phyloP scores from a whole-genome alignment of 2,113 vertebrate genomes.

The Bostrychus sinensis region DNA sequence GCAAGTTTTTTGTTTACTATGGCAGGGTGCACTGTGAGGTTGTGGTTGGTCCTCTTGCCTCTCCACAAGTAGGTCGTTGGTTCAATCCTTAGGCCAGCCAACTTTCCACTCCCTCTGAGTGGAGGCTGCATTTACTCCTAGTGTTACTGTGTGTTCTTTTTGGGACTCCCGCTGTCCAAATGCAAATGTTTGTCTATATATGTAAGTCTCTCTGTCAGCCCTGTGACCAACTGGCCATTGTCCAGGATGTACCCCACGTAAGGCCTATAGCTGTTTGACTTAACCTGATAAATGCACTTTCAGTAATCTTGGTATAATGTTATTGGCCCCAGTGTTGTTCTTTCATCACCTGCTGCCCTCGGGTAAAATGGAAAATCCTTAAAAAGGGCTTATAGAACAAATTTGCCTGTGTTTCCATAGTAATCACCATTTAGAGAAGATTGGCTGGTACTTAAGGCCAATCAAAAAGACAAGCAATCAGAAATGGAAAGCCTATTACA shows the following conservation, averaged over 20 bases:
- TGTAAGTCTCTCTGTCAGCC: too few relatives aligned
- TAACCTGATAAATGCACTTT: slow-evolving; percentile 57
- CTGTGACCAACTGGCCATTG: too few relatives aligned
- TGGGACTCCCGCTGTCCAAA: too few relatives aligned
- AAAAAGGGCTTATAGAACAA: slow-evolving; percentile 72
- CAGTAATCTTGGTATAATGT: slow-evolving; percentile 8
- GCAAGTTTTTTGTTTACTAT: slow-evolving; percentile 19
- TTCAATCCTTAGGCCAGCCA: too few relatives aligned
- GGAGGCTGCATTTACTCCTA: too few relatives aligned
- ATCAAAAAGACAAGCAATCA: slow-evolving; percentile 81
- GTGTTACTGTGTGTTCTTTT: too few relatives aligned
- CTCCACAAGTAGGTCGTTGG: too few relatives aligned
- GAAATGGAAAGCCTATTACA: slow-evolving; percentile 68
- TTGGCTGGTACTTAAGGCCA: slow-evolving; percentile 73
- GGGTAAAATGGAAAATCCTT: slow-evolving; percentile 67
- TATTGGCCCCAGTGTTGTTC: slow-evolving; percentile 31
- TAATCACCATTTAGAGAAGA: slow-evolving; percentile 77
- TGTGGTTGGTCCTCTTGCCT: too few relatives aligned
- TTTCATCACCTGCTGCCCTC: slow-evolving; percentile 49
- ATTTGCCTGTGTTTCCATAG: slow-evolving; percentile 84
- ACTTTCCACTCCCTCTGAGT: too few relatives aligned
- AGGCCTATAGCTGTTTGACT: slow-evolving; percentile 34
- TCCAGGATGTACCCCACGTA: too few relatives aligned
- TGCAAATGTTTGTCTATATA: too few relatives aligned
- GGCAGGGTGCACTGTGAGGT: neutral